Evolutionary conservation across 2,797 vertebrate genomes (phyloP), one percentile per base, ranked within the genome.

Genomic region (Nannoperca australis): DNA sequence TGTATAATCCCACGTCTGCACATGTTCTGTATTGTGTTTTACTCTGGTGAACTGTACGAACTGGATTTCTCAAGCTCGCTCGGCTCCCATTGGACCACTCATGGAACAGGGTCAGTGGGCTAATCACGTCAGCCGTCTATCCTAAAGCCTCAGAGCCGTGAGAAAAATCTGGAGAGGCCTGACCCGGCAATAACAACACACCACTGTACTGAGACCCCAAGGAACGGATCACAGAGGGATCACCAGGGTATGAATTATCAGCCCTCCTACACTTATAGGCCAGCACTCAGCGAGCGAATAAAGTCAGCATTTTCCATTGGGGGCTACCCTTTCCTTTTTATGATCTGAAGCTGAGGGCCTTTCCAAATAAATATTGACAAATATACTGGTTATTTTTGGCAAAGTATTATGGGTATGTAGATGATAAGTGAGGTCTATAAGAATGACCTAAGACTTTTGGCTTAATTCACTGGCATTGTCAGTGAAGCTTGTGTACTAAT

Each of bases 241-340:
- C 60, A 78, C 20, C 13, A 15, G 66, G 10, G 42, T 77, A 76
- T 45, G 34, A 75, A 70, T 80, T 62, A 89, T 85, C 71, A 68
- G 59, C 58, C 66, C 85, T 86, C 81, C 85, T 84, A 89, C 79
- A 71, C 77, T 73, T 62, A 34, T 56, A 82, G 71, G 73, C 73
- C 78, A 32, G 63, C 69, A 27, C 67, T 77, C 59, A 59, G 54
- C 40, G 80, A 90, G 77, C 60, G 89, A 76, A 84, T 85, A 81
- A 85, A 93, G 92, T 89, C 92, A 93, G 72, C 73, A 76, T 90
- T 94, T 96, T 94, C 94, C 92, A 89, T 51, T 68, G 53, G 79
- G 76, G 84, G 58, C 24, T 84, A 27, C 71, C 81, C 70, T 88
- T 45, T 55, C 55, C 42, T 66, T 70, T 76, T 83, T 70, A 81